phyloP scores from a whole-genome alignment of 2,888 invertebrate species.

The Agriopis aurantiaria region DNA sequence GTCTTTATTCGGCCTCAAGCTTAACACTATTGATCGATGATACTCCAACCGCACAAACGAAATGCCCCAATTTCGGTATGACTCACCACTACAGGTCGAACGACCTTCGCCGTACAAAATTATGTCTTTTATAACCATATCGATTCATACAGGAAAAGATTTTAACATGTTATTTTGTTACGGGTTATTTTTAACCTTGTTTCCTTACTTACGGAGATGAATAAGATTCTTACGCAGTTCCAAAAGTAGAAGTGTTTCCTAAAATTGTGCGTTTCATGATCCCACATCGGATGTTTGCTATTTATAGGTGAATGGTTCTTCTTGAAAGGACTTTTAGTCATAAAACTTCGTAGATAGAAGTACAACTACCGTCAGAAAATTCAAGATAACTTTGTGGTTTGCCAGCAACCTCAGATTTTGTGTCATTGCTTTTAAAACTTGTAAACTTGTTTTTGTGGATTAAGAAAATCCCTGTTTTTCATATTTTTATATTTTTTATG shows the following conservation, averaged over 20 bases:
- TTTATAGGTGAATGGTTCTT: constrained; percentile 21
- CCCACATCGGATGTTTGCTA: constrained; percentile 4
- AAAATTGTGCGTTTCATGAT: constrained; percentile 5
- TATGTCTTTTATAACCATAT: constrained; percentile 74
- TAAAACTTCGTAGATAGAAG: constrained; percentile 17
- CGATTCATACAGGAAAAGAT: constrained; percentile 64
- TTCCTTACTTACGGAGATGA: constrained; percentile 14
- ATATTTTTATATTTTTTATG: too few species aligned
- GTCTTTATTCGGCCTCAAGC: constrained; percentile 24
- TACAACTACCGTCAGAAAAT: constrained; percentile 18
- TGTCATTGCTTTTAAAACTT: too few species aligned
- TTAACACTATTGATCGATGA: constrained; percentile 41
- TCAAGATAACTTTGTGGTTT: constrained; percentile 2
- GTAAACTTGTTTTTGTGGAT: too few species aligned
- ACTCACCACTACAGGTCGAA: constrained; percentile 59
- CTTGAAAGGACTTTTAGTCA: constrained; percentile 28
- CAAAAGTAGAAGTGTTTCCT: constrained; percentile 9
- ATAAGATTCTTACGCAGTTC: constrained; percentile 3
- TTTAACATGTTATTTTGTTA: constrained; percentile 45
- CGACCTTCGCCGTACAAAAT: constrained; percentile 75
- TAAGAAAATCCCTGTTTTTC: too few species aligned
- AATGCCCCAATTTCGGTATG: constrained; percentile 72
- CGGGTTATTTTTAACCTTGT: constrained; percentile 29
- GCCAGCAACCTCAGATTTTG: too few species aligned
- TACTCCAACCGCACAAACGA: constrained; percentile 51